Evolutionary conservation across 53 echinoderm and acorn worm genomes (phyloP), one percentile per base, ranked within the genome.

Genomic region (Luidia sarsii): DNA sequence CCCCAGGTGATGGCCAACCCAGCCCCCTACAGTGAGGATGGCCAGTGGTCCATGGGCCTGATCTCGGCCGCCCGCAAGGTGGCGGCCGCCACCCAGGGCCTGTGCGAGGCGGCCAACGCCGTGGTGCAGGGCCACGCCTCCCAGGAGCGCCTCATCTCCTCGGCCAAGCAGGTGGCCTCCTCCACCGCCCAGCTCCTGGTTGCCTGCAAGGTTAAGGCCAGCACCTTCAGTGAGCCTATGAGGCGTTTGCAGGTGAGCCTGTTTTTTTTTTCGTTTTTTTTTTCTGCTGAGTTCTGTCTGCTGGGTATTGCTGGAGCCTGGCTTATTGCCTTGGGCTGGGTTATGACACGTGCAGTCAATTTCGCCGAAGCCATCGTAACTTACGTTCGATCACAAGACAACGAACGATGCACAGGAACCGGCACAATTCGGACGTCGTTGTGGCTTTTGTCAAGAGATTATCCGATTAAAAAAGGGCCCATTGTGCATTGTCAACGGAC

Each of bases 11-110:
- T 71, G 1, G 85, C 87, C 48, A 92, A 87, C 84, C 92, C 95
- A 11, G 79, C 95, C 22, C 87, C 90, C 4, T 92, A 92, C 88
- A 92, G 92, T 39, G 95, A 95, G 39, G 95, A 95, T 79, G 95
- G 95, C 35, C 95, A 95, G 68, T 95, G 95, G 95, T 95, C 95
- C 0, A 90, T 95, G 92, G 95, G 95, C 3, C 88, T 95, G 39
- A 92, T 95, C 68, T 90, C 95, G 0, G 95, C 95, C 7, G 95
- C 95, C 61, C 85, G 88, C 25, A 92, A 90, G 75, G 95, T 95
- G 4, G 95, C 95, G 1, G 95, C 89, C n/a, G 95, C 92, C 15
- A 95, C 95, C 13, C 89, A 95, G 72, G 87, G 87, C 16, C 92
- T 95, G 29, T 95, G 95, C 39, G 95, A 95, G 67, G 92, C 95